Evolutionary conservation across 2,113 vertebrate genomes (phyloP).

Genomic region (Semicossyphus pulcher): DNA sequence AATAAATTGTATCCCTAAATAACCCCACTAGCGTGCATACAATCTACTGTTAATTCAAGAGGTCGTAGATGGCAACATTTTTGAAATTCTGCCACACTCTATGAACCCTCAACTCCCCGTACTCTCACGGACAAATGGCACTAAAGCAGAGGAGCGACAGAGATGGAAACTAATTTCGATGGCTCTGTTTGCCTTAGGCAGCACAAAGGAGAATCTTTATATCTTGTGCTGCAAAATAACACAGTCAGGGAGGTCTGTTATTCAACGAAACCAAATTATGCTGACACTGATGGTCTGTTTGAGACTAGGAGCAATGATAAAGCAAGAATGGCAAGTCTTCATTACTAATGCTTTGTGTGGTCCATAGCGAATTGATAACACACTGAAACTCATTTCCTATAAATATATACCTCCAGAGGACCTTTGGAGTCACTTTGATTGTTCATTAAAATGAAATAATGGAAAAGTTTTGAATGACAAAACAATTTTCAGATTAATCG

Average conservation of each 20-base stretch:
- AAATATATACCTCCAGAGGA: slow-evolving; percentile 62
- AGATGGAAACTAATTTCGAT: slow-evolving; percentile 65
- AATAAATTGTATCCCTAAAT: neutral
- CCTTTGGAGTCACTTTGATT: slow-evolving; percentile 45
- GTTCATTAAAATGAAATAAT: slow-evolving; percentile 67
- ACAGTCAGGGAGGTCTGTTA: slow-evolving; percentile 63
- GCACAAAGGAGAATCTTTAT: slow-evolving; percentile 65
- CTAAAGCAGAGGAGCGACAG: slow-evolving; percentile 27
- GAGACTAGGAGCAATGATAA: slow-evolving; percentile 68
- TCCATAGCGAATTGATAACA: slow-evolving; percentile 64
- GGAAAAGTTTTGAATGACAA: slow-evolving; percentile 51
- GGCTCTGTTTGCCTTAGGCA: slow-evolving; percentile 42
- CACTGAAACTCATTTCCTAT: slow-evolving; percentile 70
- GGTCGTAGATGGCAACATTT: neutral
- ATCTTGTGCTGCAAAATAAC: slow-evolving; percentile 61
- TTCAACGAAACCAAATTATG: slow-evolving; percentile 77
- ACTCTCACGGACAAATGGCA: slow-evolving; percentile 28
- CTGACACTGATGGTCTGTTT: slow-evolving; percentile 69
- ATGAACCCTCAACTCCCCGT: neutral
- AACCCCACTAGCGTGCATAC: neutral
- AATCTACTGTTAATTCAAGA: neutral
- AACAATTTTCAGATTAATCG: slow-evolving; percentile 46
- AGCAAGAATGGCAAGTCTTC: slow-evolving; percentile 64
- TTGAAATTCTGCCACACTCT: neutral
- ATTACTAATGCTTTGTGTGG: slow-evolving; percentile 68